Evolutionary conservation across 1,140 invertebrate species (phyloP).

Genomic region (Protaetia brevitarsis): DNA sequence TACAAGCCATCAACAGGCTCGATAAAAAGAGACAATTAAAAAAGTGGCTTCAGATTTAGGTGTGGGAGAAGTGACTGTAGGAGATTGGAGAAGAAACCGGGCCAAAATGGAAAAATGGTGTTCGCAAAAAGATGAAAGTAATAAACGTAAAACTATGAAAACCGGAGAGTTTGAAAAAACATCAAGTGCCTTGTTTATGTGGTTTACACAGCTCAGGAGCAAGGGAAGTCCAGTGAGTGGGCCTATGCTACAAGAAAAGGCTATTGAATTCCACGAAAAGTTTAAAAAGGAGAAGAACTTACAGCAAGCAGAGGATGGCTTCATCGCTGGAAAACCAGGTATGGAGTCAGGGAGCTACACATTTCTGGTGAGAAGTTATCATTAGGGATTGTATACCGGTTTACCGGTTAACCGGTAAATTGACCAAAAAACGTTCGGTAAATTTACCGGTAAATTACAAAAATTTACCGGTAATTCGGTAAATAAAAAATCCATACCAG

Average conservation of each 20-base stretch:
- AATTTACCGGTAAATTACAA: too few species aligned
- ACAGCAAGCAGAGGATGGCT: conserved; percentile 25
- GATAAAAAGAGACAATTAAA: not conserved
- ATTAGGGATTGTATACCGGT: too few species aligned
- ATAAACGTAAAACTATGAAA: conserved; percentile 8
- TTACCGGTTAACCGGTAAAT: too few species aligned
- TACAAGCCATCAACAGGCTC: conserved; percentile 10
- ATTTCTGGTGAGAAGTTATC: conserved; percentile 28
- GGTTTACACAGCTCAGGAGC: not conserved
- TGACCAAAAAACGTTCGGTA: too few species aligned
- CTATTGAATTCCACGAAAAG: not conserved
- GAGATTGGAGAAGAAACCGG: not conserved
- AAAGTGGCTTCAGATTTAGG: not conserved
- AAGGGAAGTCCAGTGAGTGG: conserved; percentile 13
- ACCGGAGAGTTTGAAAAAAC: not conserved
- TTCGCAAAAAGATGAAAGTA: not conserved
- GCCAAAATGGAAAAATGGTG: conserved; percentile 16
- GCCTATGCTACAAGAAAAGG: conserved; percentile 16
- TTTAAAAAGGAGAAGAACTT: conserved; percentile 20
- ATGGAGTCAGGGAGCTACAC: conserved; percentile 23
- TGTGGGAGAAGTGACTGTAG: not conserved
- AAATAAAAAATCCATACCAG: too few species aligned
- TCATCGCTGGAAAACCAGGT: conserved; percentile 24
- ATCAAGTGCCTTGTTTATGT: not conserved
- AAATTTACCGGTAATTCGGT: too few species aligned